Evolutionary conservation across 92 coral and sea anemone genomes (phyloP), one percentile per base, ranked within the genome.

Genomic region (Heteractis magnifica): DNA sequence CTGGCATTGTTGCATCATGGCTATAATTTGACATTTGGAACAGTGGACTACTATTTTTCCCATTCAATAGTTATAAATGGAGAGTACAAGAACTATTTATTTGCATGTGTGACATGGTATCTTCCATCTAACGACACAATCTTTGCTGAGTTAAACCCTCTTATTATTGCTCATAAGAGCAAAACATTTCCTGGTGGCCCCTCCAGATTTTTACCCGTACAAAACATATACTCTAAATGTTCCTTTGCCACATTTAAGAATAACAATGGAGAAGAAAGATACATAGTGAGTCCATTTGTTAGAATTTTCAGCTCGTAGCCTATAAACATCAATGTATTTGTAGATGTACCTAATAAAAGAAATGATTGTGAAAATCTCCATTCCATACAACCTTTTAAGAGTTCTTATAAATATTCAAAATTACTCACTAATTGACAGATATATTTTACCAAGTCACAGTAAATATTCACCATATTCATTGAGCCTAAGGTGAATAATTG

Each of bases 91-190:
- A 82, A 58, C n/a, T 83, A 90, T 73, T 50, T 73, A 8, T 90
- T 87, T 90, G 94, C 94, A 7, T 85, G 86, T 84, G 94, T 90
- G n/a, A 84, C 86, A 41, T 87, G 94, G 94, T 85, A 81, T 68
- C 4, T 65, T 41, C 76, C 83, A 34, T 14, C 41, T 20, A 44
- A 50, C 2, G 83, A 80, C 53, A 62, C 76, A 41, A 16, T 14
- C 52, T 65, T 65, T 15, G 58, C 56, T 51, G 49, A 65, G 26
- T 19, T 79, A 4, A 80, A 65, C 26, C 83, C 83, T 15, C 59
- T 65, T 15, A 3, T 41, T 14, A 49, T 65, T 44, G 56, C 59
- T 62, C 11, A 60, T 23, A 80, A 21, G 4, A 16, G 12, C 4
- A 8, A 52, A 16, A 62, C n/a, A 14, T 48, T 80, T 7, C 65